These are phyloP conservation scores for Onychostruthus taczanowskii DNA, from an alignment of 2,113 vertebrate genomes.

Conservation along the genomic window DNA sequence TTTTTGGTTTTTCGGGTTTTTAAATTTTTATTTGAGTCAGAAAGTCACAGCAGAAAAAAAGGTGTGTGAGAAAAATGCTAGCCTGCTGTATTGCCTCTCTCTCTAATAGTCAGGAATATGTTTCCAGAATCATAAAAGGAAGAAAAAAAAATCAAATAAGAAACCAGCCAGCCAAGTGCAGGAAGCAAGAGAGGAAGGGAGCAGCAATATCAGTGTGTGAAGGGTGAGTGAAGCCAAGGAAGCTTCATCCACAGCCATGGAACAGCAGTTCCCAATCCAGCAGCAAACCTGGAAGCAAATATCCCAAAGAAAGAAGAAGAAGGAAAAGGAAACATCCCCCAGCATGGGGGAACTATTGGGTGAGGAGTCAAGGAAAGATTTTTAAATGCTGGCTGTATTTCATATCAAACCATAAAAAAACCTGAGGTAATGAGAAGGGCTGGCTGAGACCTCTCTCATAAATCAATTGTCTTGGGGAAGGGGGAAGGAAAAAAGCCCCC, in stretches of 20 bases:
- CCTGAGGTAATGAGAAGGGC: background rate
- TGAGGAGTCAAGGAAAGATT: background rate
- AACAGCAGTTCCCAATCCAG: background rate
- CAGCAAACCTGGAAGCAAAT: background rate
- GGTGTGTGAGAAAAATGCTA: background rate
- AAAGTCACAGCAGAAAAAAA: background rate
- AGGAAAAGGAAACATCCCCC: background rate
- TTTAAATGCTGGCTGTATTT: background rate
- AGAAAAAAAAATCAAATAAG: background rate
- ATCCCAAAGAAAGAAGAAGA: background rate
- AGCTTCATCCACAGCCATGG: background rate
- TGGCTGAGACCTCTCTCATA: background rate
- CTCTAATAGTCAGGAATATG: background rate
- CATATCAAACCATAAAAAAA: background rate
- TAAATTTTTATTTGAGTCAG: background rate
- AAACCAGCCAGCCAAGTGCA: background rate
- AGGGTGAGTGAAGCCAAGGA: background rate
- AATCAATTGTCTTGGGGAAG: background rate
- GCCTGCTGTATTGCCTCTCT: background rate
- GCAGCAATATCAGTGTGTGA: rapidly evolving
- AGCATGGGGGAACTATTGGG: background rate
- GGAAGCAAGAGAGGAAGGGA: background rate
- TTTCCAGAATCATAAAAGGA: background rate
- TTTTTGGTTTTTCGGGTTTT: background rate
- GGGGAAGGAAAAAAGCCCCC: background rate